Conservation (phyloP, 2,888 invertebrate species). For the Campoplex capitator region DNA sequence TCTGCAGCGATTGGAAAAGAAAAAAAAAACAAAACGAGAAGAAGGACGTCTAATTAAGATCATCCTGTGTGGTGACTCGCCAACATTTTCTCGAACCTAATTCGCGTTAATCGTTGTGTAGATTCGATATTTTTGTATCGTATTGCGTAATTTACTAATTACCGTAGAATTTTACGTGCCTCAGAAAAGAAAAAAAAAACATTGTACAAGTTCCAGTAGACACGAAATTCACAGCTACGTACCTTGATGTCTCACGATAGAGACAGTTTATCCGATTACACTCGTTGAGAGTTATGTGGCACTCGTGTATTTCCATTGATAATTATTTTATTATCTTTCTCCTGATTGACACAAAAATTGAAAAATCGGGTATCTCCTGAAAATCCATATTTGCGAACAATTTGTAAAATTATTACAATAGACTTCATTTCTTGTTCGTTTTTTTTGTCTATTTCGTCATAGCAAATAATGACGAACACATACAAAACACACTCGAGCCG, state of each 20-base stretch:
- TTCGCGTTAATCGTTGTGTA: conserved; percentile 54
- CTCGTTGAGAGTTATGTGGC: not conserved
- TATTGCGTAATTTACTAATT: conserved; percentile 47
- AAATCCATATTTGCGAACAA: not conserved
- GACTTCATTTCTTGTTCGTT: too few species aligned
- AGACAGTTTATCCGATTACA: conserved; percentile 25
- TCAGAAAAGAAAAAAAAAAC: not conserved
- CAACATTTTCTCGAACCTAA: conserved; percentile 8
- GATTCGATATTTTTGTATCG: conserved; percentile 66
- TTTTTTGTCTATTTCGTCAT: not conserved
- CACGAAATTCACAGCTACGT: conserved; percentile 29
- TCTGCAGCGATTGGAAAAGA: conserved; percentile 37
- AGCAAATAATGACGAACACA: too few species aligned
- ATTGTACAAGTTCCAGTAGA: conserved; percentile 37
- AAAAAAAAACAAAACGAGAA: not conserved
- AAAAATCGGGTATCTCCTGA: too few species aligned
- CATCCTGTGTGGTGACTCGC: not conserved
- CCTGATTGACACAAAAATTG: not conserved
- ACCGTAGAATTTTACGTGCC: conserved; percentile 59
- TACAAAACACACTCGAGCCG: not conserved
- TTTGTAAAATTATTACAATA: not conserved
- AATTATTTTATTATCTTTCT: conserved; percentile 24
- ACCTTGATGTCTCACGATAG: conserved; percentile 50
- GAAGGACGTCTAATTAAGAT: conserved; percentile 13
- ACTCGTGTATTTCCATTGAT: not conserved